Base-by-base conservation (phyloP, 2,113 vertebrate species). In the Tauraco erythrolophus region DNA sequence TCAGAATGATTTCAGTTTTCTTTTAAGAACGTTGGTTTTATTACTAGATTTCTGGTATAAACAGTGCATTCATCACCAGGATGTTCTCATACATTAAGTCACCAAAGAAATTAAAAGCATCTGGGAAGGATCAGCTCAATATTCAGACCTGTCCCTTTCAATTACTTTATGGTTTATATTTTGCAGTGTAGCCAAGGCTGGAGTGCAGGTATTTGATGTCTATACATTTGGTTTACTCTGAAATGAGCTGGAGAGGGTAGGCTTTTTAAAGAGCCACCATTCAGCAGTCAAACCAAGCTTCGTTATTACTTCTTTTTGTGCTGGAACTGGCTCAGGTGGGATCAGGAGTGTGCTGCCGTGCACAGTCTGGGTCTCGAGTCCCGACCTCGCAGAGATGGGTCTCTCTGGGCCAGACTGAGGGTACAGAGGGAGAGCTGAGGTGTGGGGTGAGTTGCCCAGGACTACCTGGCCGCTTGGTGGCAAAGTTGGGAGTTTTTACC, bases 71-170 rank as follows among this genome's bases (percentile, higher is more conserved):
- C 82, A 81, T 91, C 85, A 89, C 33, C 37, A 54, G 53, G 39
- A 39, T 85, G 14, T 68, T 84, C 70, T 95, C 17, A 5, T 81
- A 24, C 0, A 2, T 31, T 78, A 84, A 45, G 57, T 88, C 57
- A 41, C 39, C 39, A 76, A 65, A 82, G 69, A 91, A 93, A 87
- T 69, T 43, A 81, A 66, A 89, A 87, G 51, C 31, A 21, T 89
- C 84, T 96, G 89, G 87, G 46, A 91, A 81, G 69, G 69, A 87
- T 91, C 92, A 88, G 61, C 27, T 79, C 28, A 58, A 60, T 53
- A 69, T 62, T 92, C 56, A 75, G 77, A 64, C 65, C 69, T 76
- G 61, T 94, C 80, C 56, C 27, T 89, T 89, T 78, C 46, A 70
- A 58, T 96, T 91, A 75, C 69, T 71, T 56, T 37, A 27, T 35